phyloP scores from a whole-genome alignment of 2,888 invertebrate genomes.

The Stenurella melanura region DNA sequence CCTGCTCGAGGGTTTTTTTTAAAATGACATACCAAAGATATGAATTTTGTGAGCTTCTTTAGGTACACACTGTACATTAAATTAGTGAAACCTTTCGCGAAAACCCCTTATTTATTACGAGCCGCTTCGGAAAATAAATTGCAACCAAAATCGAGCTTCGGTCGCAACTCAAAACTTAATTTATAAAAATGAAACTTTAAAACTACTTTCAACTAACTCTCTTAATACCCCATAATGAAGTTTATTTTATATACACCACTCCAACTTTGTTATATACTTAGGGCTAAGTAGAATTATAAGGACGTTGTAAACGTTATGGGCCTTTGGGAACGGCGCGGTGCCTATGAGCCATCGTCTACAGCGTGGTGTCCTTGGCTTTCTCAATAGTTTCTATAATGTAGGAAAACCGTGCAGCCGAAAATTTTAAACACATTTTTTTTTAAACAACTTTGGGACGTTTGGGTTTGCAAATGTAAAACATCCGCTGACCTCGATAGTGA shows the following conservation, averaged over 20 bases:
- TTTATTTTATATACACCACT: not conserved
- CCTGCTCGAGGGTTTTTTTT: no score
- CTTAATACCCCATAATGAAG: not conserved
- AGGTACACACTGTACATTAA: no score
- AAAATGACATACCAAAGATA: no score
- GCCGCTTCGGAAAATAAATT: not conserved
- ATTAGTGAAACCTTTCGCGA: no score
- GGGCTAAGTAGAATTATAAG: not conserved
- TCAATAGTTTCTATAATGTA: no score
- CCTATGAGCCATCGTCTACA: not conserved
- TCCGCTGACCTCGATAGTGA: no score
- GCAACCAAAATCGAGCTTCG: not conserved
- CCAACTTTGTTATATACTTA: not conserved
- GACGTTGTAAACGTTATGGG: not conserved
- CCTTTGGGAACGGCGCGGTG: not conserved
- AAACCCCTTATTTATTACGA: no score
- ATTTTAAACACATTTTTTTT: no score
- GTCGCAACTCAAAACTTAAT: not conserved
- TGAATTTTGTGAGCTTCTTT: no score
- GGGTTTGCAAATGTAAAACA: no score
- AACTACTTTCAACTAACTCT: not conserved
- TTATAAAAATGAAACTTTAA: not conserved
- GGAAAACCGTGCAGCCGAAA: no score
- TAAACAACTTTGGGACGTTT: no score
- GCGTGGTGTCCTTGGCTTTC: not conserved